A percentile compares a stretch with the other conserved stretches of the same genome.
phyloP scores from a whole-genome alignment of 2,113 vertebrate species.

The Corynorhinus townsendii region DNA sequence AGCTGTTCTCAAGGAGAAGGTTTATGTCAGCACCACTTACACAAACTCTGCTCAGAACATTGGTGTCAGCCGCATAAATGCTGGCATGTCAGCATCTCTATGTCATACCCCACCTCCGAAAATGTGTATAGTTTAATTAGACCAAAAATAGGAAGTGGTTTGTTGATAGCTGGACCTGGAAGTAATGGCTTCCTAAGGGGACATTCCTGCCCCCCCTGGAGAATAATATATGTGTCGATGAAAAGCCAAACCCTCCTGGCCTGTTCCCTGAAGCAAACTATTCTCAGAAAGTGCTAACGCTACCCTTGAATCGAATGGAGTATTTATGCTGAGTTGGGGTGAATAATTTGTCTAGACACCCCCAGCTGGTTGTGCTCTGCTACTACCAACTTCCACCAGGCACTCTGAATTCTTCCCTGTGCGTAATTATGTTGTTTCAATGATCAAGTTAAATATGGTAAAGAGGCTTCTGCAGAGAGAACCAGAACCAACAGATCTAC shows the following conservation, averaged over 20 bases:
- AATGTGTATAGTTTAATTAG: conserved; percentile 75
- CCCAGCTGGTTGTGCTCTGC: neutral
- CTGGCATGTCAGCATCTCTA: conserved; percentile 76
- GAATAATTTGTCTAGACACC: neutral
- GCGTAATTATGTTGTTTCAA: neutral
- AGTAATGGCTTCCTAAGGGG: conserved; percentile 60
- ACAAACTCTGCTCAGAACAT: conserved; percentile 59
- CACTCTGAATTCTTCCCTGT: neutral
- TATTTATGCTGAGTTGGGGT: neutral
- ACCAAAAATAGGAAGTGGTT: conserved; percentile 57
- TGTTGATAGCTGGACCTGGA: conserved; percentile 66
- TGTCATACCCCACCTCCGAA: conserved; percentile 56
- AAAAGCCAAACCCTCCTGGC: neutral
- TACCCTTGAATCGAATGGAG: neutral
- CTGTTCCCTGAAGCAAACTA: neutral
- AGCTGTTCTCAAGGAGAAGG: conserved; percentile 75
- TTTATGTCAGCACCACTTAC: conserved; percentile 73
- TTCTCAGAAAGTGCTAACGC: neutral
- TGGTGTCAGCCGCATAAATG: conserved; percentile 76
- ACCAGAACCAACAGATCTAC: neutral
- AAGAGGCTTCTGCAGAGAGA: neutral
- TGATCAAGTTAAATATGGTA: neutral
- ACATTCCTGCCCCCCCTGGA: neutral
- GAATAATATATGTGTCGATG: neutral
- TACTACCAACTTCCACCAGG: neutral